Base-by-base conservation (phyloP, 2,888 invertebrate genomes). In the Pseudeuparius sepicola region DNA sequence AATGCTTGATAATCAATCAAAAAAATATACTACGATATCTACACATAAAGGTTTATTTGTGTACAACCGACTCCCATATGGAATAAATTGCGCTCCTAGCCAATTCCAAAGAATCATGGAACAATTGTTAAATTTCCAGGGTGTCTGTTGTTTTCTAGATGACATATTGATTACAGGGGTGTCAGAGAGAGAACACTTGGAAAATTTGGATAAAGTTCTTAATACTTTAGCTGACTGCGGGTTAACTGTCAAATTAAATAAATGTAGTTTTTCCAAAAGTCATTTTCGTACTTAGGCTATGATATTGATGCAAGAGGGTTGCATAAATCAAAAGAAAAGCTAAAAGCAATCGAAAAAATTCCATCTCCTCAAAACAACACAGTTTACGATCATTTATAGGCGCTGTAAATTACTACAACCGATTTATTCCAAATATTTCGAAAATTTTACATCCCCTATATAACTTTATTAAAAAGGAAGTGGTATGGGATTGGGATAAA, bases 71-170 rank as follows among this genome's bases (percentile, higher is more conserved):
- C 17, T 43, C 20, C 38, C 42, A 16, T 46, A 30, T 38, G 46
- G 42, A 1, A 31, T 44, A 12, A 27, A 34, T 2, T 35, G 16
- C 4, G 39, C 37, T 15, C 41, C 40, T n/a, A 36, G 29, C 1
- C 34, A 26, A 23, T 46, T 45, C 29, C 45, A 46, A 29, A 33
- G 30, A 24, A 36, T 35, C 17, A 46, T 46, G 28, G 43, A 46
- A 18, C 16, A 14, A 11, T 9, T 46, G 3, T 38, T 45, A 12
- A 10, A 23, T 20, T 30, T 31, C 6, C 30, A 42, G 11, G 31
- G 36, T 7, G 38, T 31, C 4, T 33, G 35, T 1, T 3, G 14
- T 18, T 37, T 34, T 25, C 16, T 34, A 13, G 37, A 37, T 27
- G 39, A 43, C 32, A 42, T 44, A 18, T 20, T 38, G 17, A 28